Percentiles rank a stretch among this genome's conserved stretches.
phyloP scores from a whole-genome alignment of 2,888 invertebrate species.

The Helicoverpa assulta region DNA sequence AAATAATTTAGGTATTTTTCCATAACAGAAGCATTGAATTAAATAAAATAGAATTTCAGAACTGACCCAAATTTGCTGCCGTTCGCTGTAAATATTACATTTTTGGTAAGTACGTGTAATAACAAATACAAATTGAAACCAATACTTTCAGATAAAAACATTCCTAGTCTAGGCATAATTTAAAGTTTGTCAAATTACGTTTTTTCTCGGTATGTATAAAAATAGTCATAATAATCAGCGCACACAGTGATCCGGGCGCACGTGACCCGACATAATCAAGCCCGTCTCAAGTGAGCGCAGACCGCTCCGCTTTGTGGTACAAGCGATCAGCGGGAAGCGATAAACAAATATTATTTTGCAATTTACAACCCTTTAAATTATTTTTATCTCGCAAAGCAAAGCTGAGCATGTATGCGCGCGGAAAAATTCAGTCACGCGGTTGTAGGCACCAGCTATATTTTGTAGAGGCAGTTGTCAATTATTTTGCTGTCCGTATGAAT shows the following conservation, averaged over 20 bases:
- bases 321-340: constrained; percentile 44
- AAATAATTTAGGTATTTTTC: no score
- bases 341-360: background rate
- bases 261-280: constrained; percentile 82
- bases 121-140: background rate
- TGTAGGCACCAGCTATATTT: no score
- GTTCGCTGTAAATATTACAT: background rate
- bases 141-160: background rate
- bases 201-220: constrained; percentile 38
- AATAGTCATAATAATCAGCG: constrained; percentile 58
- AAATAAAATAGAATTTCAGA: background rate
- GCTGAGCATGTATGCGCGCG: no score
- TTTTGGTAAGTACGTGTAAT: background rate
- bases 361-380: no score
- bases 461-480: no score
- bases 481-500: no score
- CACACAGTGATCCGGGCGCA: constrained; percentile 70
- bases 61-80: background rate
- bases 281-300: constrained; percentile 68
- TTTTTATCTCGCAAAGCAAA: no score
- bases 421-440: no score
- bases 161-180: background rate
- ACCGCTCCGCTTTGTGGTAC: constrained; percentile 50
- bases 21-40: no score
- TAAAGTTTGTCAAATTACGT: background rate